Evolutionary conservation across 1,140 invertebrate species (phyloP).

Genomic region (Nomia melanderi): DNA sequence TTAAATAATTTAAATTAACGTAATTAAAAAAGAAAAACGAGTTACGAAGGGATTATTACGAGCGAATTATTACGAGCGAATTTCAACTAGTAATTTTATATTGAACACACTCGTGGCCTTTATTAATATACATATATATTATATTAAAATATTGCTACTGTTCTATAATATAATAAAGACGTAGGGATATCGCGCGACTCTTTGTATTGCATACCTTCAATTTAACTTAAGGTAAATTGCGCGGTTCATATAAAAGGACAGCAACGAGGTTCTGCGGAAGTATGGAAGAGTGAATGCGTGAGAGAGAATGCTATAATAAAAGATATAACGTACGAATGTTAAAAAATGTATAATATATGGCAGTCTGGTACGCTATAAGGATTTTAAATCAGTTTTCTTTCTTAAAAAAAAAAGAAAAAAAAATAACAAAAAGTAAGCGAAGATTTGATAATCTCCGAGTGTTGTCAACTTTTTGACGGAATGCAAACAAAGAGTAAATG

Average conservation of each 20-base stretch:
- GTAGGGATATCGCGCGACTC: conserved; percentile 47
- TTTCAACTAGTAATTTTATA: conserved; percentile 74
- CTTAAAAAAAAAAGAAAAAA: conserved; percentile 46
- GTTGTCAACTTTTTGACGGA: conserved; percentile 64
- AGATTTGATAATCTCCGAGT: conserved; percentile 49
- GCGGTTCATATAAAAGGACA: conserved; percentile 50
- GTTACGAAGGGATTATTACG: conserved; percentile 22
- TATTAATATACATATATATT: conserved; percentile 64
- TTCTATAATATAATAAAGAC: conserved; percentile 57
- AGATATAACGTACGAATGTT: conserved; percentile 44
- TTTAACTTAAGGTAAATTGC: conserved; percentile 38
- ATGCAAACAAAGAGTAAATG: conserved; percentile 51
- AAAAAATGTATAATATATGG: conserved; percentile 47
- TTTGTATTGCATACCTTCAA: conserved; percentile 60
- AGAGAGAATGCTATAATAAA: conserved; percentile 56
- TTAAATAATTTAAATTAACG: neutral
- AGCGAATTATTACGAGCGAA: conserved; percentile 45
- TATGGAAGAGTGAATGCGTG: conserved; percentile 54
- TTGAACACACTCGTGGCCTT: conserved; percentile 77
- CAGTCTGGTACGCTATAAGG: conserved; percentile 61
- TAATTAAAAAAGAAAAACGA: neutral
- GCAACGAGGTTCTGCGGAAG: conserved; percentile 37
- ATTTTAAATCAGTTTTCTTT: conserved; percentile 57
- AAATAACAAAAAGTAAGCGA: conserved; percentile 34
- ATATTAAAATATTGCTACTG: conserved; percentile 67